Evolutionary conservation across 2,888 invertebrate genomes (phyloP), one percentile per base, ranked within the genome.

Genomic region (Xanthia togata): DNA sequence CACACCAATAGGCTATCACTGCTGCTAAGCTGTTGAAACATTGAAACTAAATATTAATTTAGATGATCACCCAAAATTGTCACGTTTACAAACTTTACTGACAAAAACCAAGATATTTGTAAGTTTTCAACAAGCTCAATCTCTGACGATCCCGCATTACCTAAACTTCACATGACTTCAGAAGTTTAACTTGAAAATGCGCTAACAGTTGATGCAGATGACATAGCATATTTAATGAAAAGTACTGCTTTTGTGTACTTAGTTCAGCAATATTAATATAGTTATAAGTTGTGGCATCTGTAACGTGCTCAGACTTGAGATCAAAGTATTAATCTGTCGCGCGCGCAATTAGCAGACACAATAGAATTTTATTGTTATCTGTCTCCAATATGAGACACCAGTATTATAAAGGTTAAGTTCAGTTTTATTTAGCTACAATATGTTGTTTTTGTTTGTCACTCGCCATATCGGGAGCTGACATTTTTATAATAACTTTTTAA

Each of bases 181-280:
- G 26, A 85, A 87, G 62, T 87, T 87, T 81, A 12, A 38, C 57
- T 55, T 71, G 72, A 71, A 76, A 60, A 80, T 74, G 65, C 71
- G 63, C 80, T 77, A 83, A 81, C 79, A 83, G 75, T 79, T 83
- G 78, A 84, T 77, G 76, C 73, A 75, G 75, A 85, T 77, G 74
- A 67, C 70, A 47, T 41, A 11, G 41, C 73, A 80, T 69, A 50
- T 69, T 73, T 71, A 75, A 77, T 77, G 70, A 77, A 82, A 70
- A 71, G 50, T 68, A 64, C 26, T 70, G 44, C 35, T 77, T 76
- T 70, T 60, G 70, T 64, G 11, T 63, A 64, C 53, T 57, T 47
- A 38, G 38, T 78, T 75, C 5, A 55, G 26, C 47, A 41, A 55
- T 8, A 47, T 72, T 62, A 69, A 69, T 69, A 60, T 35, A 41